Evolutionary conservation across 2,797 vertebrate genomes (phyloP), one percentile per base, ranked within the genome.

Genomic region (Gambelia wislizenii): DNA sequence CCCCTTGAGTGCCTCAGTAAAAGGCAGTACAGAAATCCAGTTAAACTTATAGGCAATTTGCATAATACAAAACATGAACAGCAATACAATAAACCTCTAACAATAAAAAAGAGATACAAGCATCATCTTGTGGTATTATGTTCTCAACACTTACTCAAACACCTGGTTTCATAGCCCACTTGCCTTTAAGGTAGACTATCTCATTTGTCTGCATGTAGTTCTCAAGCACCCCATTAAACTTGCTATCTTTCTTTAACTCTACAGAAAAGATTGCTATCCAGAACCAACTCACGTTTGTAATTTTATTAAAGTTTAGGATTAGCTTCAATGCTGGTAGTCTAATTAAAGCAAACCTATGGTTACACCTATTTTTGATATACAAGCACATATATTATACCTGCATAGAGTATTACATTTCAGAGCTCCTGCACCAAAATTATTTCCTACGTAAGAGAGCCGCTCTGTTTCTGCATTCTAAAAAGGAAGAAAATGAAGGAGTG

Each of bases 391-490:
- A 75, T 64, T n/a, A 6, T 96, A 99, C 99, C 98, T 98, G 98
- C 98, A 99, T 6, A 99, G 94, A 64, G 93, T 97, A 96, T 97
- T 99, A 96, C 97, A 98, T 90, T 98, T 98, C 84, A 97, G 84
- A 20, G 96, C 96, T 12, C 90, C 96, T 0, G 89, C 30, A 89
- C 97, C 97, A 70, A 98, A 99, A 95, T 99, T 99, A 85, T 95
- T 97, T 9, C 98, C 99, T 89, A 98, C 97, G 16, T 99, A 99
- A 0, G 96, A 97, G 78, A 99, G 96, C 85, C 98, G 96, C 44
- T 98, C 97, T 1, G 99, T 97, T 95, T 99, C 98, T 0, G 98
- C 98, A 47, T 97, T 98, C 99, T 99, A 86, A 89, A 3, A 88
- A 59, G 61, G 1, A 9, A 47, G 61, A 47, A 10, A 54, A 90